These are phyloP conservation scores for Anagrus nilaparvatae DNA, from an alignment of 1,140 invertebrate species.

Conservation along the genomic window DNA sequence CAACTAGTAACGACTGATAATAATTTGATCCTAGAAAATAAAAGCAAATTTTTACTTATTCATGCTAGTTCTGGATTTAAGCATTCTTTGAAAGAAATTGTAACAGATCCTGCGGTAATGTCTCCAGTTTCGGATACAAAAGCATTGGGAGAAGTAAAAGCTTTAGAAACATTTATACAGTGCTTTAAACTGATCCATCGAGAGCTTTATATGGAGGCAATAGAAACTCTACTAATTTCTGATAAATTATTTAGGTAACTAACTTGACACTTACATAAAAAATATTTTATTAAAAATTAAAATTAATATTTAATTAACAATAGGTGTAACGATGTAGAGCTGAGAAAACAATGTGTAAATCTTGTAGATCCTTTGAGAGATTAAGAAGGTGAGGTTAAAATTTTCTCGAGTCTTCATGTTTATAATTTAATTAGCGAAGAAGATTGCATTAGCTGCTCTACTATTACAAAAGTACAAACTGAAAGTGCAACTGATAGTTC, in stretches of 20 bases:
- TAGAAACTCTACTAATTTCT: slow-evolving; percentile 90
- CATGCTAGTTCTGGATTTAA: slow-evolving; percentile 97
- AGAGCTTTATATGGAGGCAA: slow-evolving; percentile 97
- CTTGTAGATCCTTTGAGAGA: slow-evolving; percentile 88
- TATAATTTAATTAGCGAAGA: slow-evolving; percentile 91
- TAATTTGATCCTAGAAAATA: slow-evolving; percentile 85
- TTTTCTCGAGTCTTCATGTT: slow-evolving; percentile 96
- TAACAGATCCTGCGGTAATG: slow-evolving; percentile 78
- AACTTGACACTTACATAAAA: background rate
- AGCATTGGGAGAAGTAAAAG: slow-evolving; percentile 87
- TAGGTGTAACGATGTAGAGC: slow-evolving; percentile 75
- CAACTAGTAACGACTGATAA: slow-evolving; percentile 84
- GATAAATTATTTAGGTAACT: slow-evolving; percentile 90
- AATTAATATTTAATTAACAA: slow-evolving; percentile 9
- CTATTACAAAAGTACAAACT: slow-evolving; percentile 77
- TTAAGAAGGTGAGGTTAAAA: slow-evolving; percentile 84
- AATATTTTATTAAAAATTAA: no score
- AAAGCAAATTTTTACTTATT: slow-evolving; percentile 86
- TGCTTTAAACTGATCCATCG: slow-evolving; percentile 83
- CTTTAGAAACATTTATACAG: slow-evolving; percentile 81
- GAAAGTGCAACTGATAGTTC: slow-evolving; percentile 93
- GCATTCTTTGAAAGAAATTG: slow-evolving; percentile 94
- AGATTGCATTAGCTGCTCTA: slow-evolving; percentile 87
- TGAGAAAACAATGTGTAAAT: slow-evolving; percentile 82
- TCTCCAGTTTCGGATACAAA: slow-evolving; percentile 89